These are phyloP conservation scores for Podiceps cristatus DNA, from an alignment of 2,113 vertebrate species.

Conservation along the genomic window DNA sequence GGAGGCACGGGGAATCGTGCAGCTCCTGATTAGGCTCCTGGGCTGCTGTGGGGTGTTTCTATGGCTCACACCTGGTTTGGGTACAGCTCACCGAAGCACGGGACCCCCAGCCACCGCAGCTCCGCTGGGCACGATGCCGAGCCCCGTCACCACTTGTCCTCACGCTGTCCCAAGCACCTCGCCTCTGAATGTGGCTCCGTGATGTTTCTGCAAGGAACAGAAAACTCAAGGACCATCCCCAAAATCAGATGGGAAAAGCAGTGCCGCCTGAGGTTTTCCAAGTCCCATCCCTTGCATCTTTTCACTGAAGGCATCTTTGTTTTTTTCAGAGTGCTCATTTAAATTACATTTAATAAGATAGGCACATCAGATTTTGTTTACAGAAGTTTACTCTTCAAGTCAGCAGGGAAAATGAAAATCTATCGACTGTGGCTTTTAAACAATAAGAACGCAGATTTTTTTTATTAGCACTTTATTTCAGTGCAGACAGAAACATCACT, in stretches of 20 bases:
- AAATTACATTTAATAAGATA: constrained; percentile 56
- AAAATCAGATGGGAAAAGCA: not conserved
- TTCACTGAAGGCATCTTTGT: not conserved
- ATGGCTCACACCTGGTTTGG: not conserved
- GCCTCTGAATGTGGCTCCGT: rapidly evolving
- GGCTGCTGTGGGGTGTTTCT: not conserved
- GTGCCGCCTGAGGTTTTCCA: not conserved
- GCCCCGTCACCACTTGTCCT: not conserved
- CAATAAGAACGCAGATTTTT: constrained; percentile 51
- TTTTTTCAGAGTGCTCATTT: constrained; percentile 20
- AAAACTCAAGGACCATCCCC: not conserved
- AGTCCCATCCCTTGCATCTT: not conserved
- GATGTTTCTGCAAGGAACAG: not conserved
- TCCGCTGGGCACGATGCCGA: rapidly evolving
- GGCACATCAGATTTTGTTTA: constrained; percentile 70
- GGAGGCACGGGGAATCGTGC: not conserved
- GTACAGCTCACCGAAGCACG: rapidly evolving
- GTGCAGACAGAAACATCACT: constrained; percentile 66
- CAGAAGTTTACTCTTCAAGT: constrained; percentile 65
- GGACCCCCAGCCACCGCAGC: not conserved
- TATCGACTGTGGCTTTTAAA: constrained; percentile 67
- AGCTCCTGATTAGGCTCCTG: not conserved
- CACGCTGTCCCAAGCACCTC: rapidly evolving
- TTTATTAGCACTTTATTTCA: constrained; percentile 66
- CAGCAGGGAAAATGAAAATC: constrained; percentile 73